Base-by-base conservation (phyloP, 2,888 invertebrate species). In the Metopia argyrocephala region DNA sequence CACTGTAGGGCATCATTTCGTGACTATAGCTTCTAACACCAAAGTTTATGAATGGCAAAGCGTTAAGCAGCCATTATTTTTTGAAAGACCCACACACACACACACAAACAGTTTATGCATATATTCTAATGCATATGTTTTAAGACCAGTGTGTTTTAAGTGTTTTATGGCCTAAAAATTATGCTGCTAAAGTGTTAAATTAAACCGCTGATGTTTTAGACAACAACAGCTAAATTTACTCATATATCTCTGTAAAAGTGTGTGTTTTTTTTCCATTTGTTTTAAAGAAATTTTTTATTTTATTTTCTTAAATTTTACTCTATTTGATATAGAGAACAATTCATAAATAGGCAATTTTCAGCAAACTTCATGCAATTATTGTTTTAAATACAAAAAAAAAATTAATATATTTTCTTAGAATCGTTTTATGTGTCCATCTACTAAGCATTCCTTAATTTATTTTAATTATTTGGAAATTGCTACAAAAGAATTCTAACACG, bases 181-280 rank as follows among this genome's bases (percentile, higher is more conserved):
- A 57, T 68, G 71, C 54, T 71, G 66, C 71, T 80, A 76, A 80
- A 80, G 80, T 76, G 80, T 59, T 64, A 68, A 80, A 74, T 74
- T 71, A 71, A 52, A 76, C 61, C 76, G 54, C 76, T 59, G 62
- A 68, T 38, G 15, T 38, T 38, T 38, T 12, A 38, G 38, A 38
- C 38, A 38, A 38, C 38, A 12, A 38, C 38, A 12, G 38, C 38
- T 9, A 38, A 38, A 38, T 38, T 38, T 38, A 38, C 38, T 38
- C 38, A 38, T 38, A 15, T 38, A 15, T 38, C 38, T 15, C 15
- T 38, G 3, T 38, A 38, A 38, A 38, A 12, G 38, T 12, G 38
- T 38, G 12, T 38, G 15, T 38, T 38, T 38, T 15, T 38, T 38
- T 15, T 38, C 4, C 38, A 3, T 15, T 15, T 38, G 38, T 38